Evolutionary conservation across 2,113 vertebrate species (phyloP).

Genomic region (Chloropsis hardwickii): DNA sequence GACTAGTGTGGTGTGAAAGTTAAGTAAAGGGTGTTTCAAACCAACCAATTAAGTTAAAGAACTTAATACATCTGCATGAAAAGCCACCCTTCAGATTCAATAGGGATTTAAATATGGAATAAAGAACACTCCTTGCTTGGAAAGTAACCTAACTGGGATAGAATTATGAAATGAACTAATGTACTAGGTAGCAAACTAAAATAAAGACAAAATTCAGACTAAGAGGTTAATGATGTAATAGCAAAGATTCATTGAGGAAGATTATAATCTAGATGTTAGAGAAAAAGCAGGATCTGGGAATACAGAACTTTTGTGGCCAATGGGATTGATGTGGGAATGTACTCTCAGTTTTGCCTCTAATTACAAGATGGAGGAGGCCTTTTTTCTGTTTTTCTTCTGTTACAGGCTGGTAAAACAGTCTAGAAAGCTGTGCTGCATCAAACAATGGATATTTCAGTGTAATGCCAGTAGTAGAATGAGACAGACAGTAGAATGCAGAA

Average conservation of each 20-base stretch:
- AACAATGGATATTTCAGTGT: not conserved
- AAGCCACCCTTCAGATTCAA: not conserved
- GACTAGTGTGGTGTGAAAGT: slow-evolving; percentile 14
- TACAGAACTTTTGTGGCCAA: not conserved
- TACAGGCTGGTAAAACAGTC: not conserved
- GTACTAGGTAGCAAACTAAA: not conserved
- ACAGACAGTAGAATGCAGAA: too few relatives aligned
- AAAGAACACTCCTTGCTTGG: not conserved
- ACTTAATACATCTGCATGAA: not conserved
- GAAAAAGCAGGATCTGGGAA: not conserved
- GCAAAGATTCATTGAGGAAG: not conserved
- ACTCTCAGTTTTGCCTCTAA: not conserved
- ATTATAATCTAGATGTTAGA: not conserved
- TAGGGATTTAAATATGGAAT: not conserved
- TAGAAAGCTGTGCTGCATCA: not conserved
- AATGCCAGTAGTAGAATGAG: not conserved
- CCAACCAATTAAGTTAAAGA: not conserved
- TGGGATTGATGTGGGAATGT: not conserved
- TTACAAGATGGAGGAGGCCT: not conserved
- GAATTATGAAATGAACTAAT: not conserved
- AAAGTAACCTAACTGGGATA: not conserved
- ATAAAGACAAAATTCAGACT: not conserved
- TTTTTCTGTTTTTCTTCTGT: not conserved
- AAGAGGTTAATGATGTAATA: not conserved
- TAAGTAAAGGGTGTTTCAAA: not conserved